Conservation (phyloP, 2,888 invertebrate genomes). For the Tetragonula carbonaria region DNA sequence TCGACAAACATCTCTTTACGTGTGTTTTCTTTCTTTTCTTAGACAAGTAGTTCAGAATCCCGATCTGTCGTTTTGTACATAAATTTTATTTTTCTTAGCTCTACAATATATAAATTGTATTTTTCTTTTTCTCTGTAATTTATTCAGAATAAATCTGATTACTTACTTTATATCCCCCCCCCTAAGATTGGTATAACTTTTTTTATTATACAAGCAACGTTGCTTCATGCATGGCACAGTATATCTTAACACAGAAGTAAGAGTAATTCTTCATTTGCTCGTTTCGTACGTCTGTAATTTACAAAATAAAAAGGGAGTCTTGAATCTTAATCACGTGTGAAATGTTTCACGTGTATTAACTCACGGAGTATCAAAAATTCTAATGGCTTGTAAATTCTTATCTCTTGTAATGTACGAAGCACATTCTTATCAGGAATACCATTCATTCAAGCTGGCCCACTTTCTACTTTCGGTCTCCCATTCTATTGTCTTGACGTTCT, state of each 20-base stretch:
- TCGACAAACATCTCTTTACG: conserved; percentile 24
- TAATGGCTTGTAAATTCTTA: conserved; percentile 53
- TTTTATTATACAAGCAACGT: background rate
- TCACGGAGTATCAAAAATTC: conserved; percentile 48
- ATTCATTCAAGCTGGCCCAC: conserved; percentile 59
- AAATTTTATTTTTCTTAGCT: background rate
- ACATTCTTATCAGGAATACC: conserved; percentile 55
- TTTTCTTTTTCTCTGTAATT: conserved; percentile 7
- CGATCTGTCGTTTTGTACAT: background rate
- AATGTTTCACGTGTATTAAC: conserved; percentile 27
- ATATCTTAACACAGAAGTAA: background rate
- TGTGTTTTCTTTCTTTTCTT: background rate
- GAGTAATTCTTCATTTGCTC: background rate
- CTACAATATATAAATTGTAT: background rate
- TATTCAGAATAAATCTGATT: conserved; percentile 22
- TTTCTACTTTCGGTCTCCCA: conserved; percentile 42
- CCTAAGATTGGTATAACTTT: background rate
- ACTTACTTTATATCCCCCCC: background rate
- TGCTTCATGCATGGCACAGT: too few species aligned
- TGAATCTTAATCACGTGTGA: background rate
- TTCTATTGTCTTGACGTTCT: conserved; percentile 41
- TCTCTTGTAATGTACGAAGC: conserved; percentile 18
- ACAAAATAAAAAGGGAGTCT: background rate
- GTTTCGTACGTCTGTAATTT: background rate
- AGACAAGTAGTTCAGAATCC: conserved; percentile 27